Evolutionary conservation across 2,888 invertebrate species (phyloP).

Genomic region (Tiliacea citrago): DNA sequence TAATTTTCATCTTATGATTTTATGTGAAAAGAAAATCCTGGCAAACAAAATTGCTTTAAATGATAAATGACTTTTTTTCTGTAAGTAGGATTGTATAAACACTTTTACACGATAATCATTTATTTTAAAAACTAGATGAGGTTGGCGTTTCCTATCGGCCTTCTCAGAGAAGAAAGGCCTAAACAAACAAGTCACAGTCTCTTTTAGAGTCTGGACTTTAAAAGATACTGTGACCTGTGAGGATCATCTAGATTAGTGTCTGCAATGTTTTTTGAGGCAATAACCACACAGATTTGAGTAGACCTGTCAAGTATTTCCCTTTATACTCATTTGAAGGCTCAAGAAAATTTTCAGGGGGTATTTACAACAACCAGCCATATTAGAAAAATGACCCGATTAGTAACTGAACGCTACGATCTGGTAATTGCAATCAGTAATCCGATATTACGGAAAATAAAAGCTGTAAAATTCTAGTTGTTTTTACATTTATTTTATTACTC

Average conservation of each 20-base stretch:
- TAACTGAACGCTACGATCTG: not conserved
- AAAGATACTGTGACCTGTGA: too few species aligned
- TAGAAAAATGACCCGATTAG: not conserved
- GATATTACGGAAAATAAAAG: not conserved
- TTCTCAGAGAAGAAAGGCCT: not conserved
- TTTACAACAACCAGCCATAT: not conserved
- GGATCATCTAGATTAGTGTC: not conserved
- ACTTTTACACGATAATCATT: not conserved
- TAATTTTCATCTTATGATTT: not conserved
- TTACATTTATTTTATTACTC: not conserved
- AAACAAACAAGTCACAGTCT: not conserved
- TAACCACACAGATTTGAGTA: not conserved
- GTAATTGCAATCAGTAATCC: not conserved
- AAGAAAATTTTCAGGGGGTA: not conserved
- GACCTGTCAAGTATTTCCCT: not conserved
- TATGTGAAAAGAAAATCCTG: slow-evolving; percentile 19
- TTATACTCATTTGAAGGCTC: not conserved
- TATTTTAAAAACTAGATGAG: not conserved
- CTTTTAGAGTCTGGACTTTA: too few species aligned
- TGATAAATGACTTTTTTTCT: not conserved
- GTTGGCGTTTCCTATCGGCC: not conserved
- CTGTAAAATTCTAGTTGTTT: not conserved
- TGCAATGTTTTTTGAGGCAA: not conserved
- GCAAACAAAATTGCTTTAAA: slow-evolving; percentile 1
- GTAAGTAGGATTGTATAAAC: not conserved